These are phyloP conservation scores for Geodia barretti DNA, from an alignment of 37 sponge, comb jelly and placozoan genomes.

Conservation along the genomic window DNA sequence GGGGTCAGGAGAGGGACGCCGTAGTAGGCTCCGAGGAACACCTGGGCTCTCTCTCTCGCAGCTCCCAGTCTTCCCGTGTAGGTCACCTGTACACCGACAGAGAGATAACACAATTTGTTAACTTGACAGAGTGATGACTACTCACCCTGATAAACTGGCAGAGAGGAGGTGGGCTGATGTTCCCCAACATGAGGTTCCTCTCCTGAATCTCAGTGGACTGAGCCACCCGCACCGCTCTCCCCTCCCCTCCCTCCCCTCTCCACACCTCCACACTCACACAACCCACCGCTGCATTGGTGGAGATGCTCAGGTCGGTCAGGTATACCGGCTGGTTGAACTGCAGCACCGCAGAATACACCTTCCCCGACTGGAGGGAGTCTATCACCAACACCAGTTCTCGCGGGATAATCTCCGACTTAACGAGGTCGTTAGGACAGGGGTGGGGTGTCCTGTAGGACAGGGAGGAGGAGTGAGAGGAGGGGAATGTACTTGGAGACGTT, in stretches of 20 bases:
- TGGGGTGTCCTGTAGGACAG: neutral
- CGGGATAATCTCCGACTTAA: neutral
- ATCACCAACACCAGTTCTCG: constrained; percentile 60
- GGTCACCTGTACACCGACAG: constrained; percentile 65
- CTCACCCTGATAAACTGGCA: constrained; percentile 80
- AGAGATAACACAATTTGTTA: no score
- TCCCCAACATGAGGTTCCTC: constrained; percentile 68
- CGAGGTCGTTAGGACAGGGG: constrained; percentile 13
- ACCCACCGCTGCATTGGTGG: constrained; percentile 44
- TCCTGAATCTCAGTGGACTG: constrained; percentile 66
- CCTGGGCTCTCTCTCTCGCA: constrained; percentile 36
- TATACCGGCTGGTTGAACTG: constrained; percentile 50
- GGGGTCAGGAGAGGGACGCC: constrained; percentile 50
- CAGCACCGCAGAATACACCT: constrained; percentile 58
- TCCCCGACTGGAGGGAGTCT: constrained; percentile 63
- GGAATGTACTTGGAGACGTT: neutral
- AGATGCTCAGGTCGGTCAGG: constrained; percentile 79
- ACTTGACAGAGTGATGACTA: neutral
- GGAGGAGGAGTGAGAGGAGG: neutral
- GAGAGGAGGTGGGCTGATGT: constrained; percentile 76
- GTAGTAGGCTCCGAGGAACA: constrained; percentile 62
- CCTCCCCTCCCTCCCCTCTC: constrained; percentile 7
- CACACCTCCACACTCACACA: constrained; percentile 84
- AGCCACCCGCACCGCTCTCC: constrained; percentile 51
- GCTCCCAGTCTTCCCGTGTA: constrained; percentile 48